These are phyloP conservation scores for Erythrocebus patas DNA, from an alignment of 2,113 vertebrate genomes.

Conservation along the genomic window DNA sequence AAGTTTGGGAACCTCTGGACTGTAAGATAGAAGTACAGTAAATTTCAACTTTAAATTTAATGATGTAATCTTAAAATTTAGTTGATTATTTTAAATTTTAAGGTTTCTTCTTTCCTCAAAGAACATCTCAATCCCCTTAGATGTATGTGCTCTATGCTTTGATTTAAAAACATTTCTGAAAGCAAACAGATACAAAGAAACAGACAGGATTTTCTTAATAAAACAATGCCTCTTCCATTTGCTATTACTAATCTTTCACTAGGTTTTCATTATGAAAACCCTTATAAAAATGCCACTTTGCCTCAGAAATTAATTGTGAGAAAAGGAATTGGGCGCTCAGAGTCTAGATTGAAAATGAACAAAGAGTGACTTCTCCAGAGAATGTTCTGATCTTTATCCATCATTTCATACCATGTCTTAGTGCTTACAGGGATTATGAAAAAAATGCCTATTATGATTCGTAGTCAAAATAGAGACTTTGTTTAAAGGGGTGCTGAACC, in stretches of 20 bases:
- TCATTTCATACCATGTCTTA: not conserved
- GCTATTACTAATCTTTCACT: not conserved
- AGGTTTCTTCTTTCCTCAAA: not conserved
- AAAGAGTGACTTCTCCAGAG: not conserved
- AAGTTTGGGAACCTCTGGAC: not conserved
- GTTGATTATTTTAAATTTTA: not conserved
- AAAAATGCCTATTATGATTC: not conserved
- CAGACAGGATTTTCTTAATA: not conserved
- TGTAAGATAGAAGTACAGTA: not conserved
- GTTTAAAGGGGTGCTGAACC: not conserved
- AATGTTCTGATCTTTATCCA: not conserved
- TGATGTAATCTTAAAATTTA: not conserved
- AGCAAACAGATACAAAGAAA: not conserved
- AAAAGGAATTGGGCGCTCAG: not conserved
- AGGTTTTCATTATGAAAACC: not conserved
- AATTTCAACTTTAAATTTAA: not conserved
- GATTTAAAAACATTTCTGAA: not conserved
- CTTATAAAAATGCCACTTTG: not conserved
- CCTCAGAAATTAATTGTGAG: not conserved
- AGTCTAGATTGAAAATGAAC: not conserved
- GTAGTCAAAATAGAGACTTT: not conserved
- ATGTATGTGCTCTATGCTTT: not conserved
- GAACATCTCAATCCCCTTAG: not conserved
- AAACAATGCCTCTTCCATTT: not conserved
- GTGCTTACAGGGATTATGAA: not conserved